These are phyloP conservation scores for Enteromius trimaculatus DNA, from an alignment of 2,797 vertebrate genomes.

Conservation along the genomic window DNA sequence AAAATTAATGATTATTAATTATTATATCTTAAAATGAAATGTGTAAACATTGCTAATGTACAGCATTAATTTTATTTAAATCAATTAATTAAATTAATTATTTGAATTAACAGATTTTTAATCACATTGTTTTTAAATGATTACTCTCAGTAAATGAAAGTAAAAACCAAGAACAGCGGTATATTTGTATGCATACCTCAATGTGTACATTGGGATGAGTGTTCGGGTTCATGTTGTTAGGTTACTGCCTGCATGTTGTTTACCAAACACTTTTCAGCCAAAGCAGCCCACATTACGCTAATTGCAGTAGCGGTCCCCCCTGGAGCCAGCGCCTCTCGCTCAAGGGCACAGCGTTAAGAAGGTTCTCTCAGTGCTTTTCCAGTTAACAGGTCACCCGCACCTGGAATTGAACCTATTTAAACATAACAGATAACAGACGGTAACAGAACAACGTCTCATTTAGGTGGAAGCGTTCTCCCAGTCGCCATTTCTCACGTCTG, in stretches of 20 bases:
- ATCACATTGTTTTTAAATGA: neutral
- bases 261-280: constrained; percentile 44
- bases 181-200: neutral
- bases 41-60: neutral
- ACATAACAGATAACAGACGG: constrained; percentile 36
- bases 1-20: too few species aligned
- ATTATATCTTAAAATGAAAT: neutral
- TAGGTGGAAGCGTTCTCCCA: constrained; percentile 43
- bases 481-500: constrained; percentile 56
- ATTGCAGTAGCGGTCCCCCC: constrained; percentile 21
- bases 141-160: neutral
- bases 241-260: constrained; percentile 27
- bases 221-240: constrained; percentile 13
- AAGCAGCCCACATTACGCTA: constrained; percentile 38
- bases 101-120: neutral
- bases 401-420: constrained; percentile 40
- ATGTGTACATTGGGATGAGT: neutral
- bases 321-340: constrained; percentile 1
- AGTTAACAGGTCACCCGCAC: constrained; percentile 38
- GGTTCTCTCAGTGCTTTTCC: constrained; percentile 23
- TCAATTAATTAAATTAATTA: neutral
- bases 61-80: neutral
- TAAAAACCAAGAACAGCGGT: constrained; percentile 10
- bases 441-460: constrained; percentile 61
- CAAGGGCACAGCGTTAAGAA: constrained; percentile 17